Evolutionary conservation across 64 coral and sea anemone species (phyloP).

Genomic region (Montipora cactus): DNA sequence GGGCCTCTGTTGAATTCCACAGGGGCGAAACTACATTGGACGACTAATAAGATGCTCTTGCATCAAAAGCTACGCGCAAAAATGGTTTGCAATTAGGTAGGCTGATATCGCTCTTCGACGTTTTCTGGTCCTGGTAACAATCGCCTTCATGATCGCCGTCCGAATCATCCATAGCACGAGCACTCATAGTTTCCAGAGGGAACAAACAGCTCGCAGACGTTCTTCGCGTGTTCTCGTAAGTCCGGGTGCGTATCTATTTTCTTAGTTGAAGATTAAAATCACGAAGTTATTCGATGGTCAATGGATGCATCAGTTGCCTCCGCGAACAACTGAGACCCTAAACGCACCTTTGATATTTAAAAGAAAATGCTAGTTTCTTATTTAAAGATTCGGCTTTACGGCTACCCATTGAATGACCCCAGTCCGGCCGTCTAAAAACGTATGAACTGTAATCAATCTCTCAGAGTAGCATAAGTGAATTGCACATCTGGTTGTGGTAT

Average conservation of each 20-base stretch:
- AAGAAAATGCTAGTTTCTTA: background rate
- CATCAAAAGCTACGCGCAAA: background rate
- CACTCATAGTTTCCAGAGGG: background rate
- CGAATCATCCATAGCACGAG: slow-evolving; percentile 2
- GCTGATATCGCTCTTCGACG: background rate
- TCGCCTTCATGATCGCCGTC: background rate
- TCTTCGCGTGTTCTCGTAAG: slow-evolving; percentile 29
- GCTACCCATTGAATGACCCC: too few relatives aligned
- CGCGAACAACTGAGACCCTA: background rate
- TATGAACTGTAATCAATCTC: too few relatives aligned
- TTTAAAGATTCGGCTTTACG: too few relatives aligned
- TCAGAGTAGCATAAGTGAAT: too few relatives aligned
- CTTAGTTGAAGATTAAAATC: background rate
- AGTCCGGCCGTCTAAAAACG: too few relatives aligned
- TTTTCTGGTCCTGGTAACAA: background rate
- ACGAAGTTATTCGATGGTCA: background rate
- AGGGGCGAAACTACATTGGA: background rate
- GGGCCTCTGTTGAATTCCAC: slow-evolving; percentile 16
- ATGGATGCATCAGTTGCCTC: background rate
- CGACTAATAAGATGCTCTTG: background rate
- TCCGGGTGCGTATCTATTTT: slow-evolving; percentile 40
- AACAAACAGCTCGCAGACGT: background rate
- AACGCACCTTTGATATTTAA: background rate
- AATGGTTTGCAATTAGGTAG: background rate
- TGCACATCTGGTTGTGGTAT: too few relatives aligned